Evolutionary conservation across 2,797 vertebrate genomes (phyloP), one percentile per base, ranked within the genome.

Genomic region (Molothrus aeneus): DNA sequence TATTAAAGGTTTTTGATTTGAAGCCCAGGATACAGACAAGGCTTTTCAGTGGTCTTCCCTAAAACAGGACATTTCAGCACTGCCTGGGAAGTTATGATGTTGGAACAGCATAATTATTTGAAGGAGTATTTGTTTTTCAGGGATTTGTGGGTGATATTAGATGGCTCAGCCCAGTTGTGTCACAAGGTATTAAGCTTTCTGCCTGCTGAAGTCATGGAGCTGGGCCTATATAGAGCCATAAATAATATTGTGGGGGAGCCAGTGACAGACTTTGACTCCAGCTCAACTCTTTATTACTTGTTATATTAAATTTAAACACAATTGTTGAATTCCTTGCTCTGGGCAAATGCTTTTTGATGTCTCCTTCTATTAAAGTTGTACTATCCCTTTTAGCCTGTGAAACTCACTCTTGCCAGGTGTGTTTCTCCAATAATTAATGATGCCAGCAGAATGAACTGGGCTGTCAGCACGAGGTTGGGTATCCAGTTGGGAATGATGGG

Each of bases 241-340:
- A 94, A 87, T 91, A 72, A 79, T 34, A 40, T 2, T 42, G 24
- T 69, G 77, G 54, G 79, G 88, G 82, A 66, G 86, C 43, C 66
- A 81, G 65, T 68, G 90, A 82, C 73, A 88, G 89, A 70, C 66
- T 86, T 85, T 91, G 86, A 74, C 71, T 95, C 16, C 81, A 78
- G 15, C 75, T 88, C n/a, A 0, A 72, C 88, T 95, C 84, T 91
- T 91, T 48, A 93, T 94, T 82, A 47, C 73, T n/a, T 17, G 34
- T 82, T 90, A n/a, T 59, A 83, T 91, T 90, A 77, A 91, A 95
- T 92, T 92, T 84, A 74, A 96, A 92, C 59, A 43, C 73, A 75
- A 48, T 51, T 61, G 38, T 89, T 78, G 71, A 77, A 71, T 82
- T 73, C 88, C 71, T 93, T 68, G 64, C 28, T 65, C 75, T 26